Percentiles rank a stretch among this genome's conserved stretches.
phyloP scores from a whole-genome alignment of 2,888 invertebrate species.

The Keiferia lycopersicella region DNA sequence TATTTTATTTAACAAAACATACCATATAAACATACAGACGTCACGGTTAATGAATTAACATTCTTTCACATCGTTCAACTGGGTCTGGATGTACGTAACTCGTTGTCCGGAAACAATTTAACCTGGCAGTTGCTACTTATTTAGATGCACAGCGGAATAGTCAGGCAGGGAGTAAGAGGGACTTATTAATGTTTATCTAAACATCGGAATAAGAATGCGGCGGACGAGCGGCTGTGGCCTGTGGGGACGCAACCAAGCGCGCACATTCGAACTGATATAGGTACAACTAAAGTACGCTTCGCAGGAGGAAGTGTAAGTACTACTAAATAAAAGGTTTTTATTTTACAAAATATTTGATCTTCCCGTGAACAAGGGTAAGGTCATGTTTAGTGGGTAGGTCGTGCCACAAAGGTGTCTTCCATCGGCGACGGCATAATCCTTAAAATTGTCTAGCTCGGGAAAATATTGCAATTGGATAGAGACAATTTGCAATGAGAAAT shows the following conservation, averaged over 20 bases:
- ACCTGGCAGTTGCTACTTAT: slow-evolving; percentile 60
- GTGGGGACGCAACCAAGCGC: slow-evolving; percentile 68
- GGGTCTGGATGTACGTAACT: slow-evolving; percentile 54
- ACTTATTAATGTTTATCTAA: slow-evolving; percentile 76
- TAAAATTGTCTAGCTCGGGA: no score
- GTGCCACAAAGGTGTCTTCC: no score
- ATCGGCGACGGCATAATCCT: no score
- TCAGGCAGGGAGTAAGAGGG: slow-evolving; percentile 49
- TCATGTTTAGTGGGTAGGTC: no score
- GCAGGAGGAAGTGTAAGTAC: not conserved
- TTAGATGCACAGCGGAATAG: slow-evolving; percentile 50
- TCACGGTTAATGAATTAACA: slow-evolving; percentile 62
- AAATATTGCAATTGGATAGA: no score
- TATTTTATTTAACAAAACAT: slow-evolving; percentile 53
- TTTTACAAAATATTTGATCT: no score
- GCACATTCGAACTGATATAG: slow-evolving; percentile 54
- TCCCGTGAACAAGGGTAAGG: no score
- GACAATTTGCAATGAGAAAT: no score
- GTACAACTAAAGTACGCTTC: not conserved
- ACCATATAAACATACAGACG: slow-evolving; percentile 45
- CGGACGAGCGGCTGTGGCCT: slow-evolving; percentile 49
- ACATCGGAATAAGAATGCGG: slow-evolving; percentile 73
- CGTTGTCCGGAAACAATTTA: slow-evolving; percentile 74
- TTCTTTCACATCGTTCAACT: slow-evolving; percentile 60
- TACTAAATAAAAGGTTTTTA: no score